Base-by-base conservation (phyloP, 1,140 invertebrate genomes). In the Drosophila teissieri region DNA sequence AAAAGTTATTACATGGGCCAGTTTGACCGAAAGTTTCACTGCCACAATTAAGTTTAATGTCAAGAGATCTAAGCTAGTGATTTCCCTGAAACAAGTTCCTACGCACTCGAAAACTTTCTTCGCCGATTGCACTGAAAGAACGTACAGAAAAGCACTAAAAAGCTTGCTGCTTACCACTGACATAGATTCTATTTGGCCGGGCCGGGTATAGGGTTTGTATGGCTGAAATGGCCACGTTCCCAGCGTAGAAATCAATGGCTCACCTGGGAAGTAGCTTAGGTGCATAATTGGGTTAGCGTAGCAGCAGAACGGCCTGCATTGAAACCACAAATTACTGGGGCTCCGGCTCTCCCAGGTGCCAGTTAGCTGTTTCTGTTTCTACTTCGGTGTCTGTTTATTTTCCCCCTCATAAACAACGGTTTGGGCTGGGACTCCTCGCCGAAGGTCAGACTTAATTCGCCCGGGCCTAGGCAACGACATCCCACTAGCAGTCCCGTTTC, bases 371-470 rank as follows among this genome's bases (percentile, higher is more conserved):
- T 17, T 8, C 24, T 62, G n/a, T 64, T 64, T 52, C 22, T 24
- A 3, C 19, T 19, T 19, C 19, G 19, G 70, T 61, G 12, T 8
- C 24, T 62, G n/a, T 51, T 64, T 52, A 19, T 45, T 15, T 11
- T 6, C 14, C 34, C 17, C 2, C 42, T 31, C n/a, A 72, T 63
- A 76, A 80, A 65, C 83, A 86, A 86, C 79, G 83, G 83, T 83
- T 53, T 61, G 14, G n/a, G 22, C 17, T 31, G 52, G 14, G 73
- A 49, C 54, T 63, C 63, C 65, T 40, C 53, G 64, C 36, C 61
- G 83, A 88, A 88, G 83, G 83, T 88, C 83, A 79, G 60, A 56
- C 51, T 75, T 76, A 80, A 80, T 63, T 70, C 58, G 65, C 48
- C 45, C 14, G 39, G 65, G 78, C 44, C 62, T 73, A 77, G 60